Evolutionary conservation across 2,797 vertebrate genomes (phyloP).

Genomic region (Lepilemur ruficaudatus): DNA sequence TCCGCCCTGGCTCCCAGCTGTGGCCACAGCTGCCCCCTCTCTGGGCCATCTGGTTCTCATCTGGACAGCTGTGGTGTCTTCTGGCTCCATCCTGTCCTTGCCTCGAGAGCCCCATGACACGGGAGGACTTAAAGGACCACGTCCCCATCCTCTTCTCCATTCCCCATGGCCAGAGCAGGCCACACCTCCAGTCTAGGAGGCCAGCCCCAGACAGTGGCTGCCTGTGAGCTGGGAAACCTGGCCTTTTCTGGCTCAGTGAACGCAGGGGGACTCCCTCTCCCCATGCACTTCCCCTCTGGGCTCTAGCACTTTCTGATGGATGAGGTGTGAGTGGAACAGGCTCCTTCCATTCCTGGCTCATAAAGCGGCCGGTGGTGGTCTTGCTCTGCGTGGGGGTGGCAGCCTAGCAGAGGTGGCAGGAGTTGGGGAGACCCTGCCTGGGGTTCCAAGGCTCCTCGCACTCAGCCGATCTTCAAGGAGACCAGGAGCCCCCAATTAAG

Average conservation of each 20-base stretch:
- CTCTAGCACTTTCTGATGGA: conserved; percentile 73
- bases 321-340: conserved; percentile 70
- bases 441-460: neutral
- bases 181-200: neutral
- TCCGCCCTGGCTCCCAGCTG: neutral
- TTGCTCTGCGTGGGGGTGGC: neutral
- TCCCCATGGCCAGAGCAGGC: neutral
- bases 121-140: neutral
- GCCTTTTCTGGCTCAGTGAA: neutral
- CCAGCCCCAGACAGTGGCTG: neutral
- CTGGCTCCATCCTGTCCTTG: neutral
- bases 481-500: neutral
- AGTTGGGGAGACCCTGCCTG: neutral
- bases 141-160: neutral
- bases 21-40: neutral
- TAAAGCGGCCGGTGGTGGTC: conserved; percentile 76
- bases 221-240: neutral
- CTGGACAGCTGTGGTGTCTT: neutral
- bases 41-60: conserved; percentile 32
- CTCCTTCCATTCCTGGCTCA: conserved; percentile 70
- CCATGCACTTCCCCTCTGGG: neutral
- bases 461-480: neutral
- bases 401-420: neutral
- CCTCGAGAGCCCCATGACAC: neutral
- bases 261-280: neutral